Percentiles rank a stretch among this genome's conserved stretches.
Conservation (phyloP, 2,888 invertebrate species). For the Lycophotia porphyrea region DNA sequence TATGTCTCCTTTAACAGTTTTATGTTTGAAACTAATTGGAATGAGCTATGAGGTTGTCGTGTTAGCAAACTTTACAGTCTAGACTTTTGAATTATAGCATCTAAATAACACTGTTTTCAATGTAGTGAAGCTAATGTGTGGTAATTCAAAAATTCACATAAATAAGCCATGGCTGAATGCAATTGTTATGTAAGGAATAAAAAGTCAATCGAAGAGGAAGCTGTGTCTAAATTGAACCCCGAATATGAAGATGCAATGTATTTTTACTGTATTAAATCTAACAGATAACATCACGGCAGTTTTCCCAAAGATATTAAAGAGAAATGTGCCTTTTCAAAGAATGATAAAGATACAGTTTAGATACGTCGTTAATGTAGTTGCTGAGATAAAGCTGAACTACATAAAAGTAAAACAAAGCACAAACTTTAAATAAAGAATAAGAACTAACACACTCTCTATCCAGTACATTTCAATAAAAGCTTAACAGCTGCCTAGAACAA, state of each 20-base stretch:
- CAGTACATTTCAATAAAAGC: not conserved
- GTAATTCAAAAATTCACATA: not conserved
- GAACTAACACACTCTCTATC: not conserved
- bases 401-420: not conserved
- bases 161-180: not conserved
- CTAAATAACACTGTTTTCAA: not conserved
- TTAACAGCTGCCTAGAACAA: not conserved
- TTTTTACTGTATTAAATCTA: not conserved
- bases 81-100: conserved; percentile 6
- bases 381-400: not conserved
- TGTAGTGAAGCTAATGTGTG: not conserved
- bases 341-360: not conserved
- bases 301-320: not conserved
- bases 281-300: not conserved
- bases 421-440: not conserved
- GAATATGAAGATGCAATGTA: not conserved
- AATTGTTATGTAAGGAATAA: not conserved
- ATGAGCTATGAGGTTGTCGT: conserved; percentile 20
- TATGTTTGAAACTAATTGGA: conserved; percentile 35
- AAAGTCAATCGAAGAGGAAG: not conserved
- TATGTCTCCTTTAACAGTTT: conserved; percentile 29
- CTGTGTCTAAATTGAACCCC: not conserved
- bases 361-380: not conserved
- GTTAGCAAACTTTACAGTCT: not conserved
- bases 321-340: not conserved